phyloP scores from a whole-genome alignment of 2,113 vertebrate genomes.

The Alexandromys fortis region DNA sequence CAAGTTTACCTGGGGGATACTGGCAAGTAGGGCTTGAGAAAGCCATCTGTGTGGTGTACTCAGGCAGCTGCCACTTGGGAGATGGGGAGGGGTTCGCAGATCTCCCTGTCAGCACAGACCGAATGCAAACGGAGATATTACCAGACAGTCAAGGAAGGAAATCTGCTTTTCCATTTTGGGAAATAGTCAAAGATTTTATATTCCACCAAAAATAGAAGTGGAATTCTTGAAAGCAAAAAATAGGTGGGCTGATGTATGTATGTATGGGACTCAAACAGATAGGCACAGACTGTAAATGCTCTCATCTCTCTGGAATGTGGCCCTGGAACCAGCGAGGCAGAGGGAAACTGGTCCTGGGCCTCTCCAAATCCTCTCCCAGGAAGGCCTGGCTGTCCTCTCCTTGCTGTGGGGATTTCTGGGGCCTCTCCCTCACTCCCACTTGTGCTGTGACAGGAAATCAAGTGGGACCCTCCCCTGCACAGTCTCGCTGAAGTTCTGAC shows the following conservation, averaged over 20 bases:
- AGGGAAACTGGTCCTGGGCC: neutral
- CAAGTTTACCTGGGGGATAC: neutral
- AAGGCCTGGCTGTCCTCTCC: neutral
- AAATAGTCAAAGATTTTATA: conserved; percentile 68
- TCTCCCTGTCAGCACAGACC: neutral
- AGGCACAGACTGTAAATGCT: neutral
- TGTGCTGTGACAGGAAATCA: accelerated
- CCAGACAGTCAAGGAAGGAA: conserved; percentile 18
- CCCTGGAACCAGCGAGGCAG: neutral
- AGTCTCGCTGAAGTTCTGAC: neutral
- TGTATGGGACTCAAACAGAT: neutral
- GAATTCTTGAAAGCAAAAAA: conserved; percentile 77
- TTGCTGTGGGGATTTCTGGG: accelerated
- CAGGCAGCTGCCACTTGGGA: neutral
- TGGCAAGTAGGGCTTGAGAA: neutral
- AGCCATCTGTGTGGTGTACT: accelerated
- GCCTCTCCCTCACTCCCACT: neutral
- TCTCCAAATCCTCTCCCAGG: neutral
- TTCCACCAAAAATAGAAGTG: conserved; percentile 77
- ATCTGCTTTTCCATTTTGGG: conserved; percentile 67
- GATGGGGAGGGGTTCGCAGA: accelerated
- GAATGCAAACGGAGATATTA: neutral
- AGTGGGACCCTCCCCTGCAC: neutral
- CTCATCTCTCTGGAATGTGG: conserved; percentile 66
- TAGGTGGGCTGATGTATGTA: conserved; percentile 46